A percentile compares a stretch with the other conserved stretches of the same genome.
These are phyloP conservation scores for Scopus umbretta DNA, from an alignment of 2,113 vertebrate species.

Conservation along the genomic window DNA sequence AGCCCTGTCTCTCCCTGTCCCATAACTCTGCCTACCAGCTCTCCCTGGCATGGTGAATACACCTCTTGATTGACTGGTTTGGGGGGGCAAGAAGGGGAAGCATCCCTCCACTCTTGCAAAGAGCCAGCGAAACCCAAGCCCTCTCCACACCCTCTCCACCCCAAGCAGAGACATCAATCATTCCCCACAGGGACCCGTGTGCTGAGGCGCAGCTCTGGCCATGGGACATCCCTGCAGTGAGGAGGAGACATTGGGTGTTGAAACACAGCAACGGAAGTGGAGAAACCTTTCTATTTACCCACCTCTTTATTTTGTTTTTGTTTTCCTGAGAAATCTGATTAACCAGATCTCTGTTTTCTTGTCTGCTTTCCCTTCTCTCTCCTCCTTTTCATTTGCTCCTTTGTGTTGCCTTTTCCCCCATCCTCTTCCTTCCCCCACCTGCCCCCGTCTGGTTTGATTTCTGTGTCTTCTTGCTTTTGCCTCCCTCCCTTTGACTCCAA, in stretches of 20 bases:
- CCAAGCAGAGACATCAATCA: conserved; percentile 25
- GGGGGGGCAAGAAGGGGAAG: conserved; percentile 28
- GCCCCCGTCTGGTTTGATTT: neutral
- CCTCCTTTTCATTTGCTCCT: conserved; percentile 42
- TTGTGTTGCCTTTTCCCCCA: neutral
- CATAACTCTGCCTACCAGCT: conserved; percentile 33
- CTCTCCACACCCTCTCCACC: neutral
- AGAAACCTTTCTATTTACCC: conserved; percentile 1
- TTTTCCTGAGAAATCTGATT: conserved; percentile 75
- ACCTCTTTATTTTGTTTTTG: neutral
- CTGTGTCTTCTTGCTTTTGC: conserved; percentile 34
- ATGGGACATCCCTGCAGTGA: neutral
- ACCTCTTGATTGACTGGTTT: neutral
- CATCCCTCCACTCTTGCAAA: neutral
- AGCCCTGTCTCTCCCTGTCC: neutral
- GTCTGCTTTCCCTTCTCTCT: conserved; percentile 64
- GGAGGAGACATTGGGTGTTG: neutral
- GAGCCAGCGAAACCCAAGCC: neutral
- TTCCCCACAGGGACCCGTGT: conserved; percentile 60
- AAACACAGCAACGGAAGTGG: conserved; percentile 15
- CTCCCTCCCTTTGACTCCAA: conserved; percentile 66
- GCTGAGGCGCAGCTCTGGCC: neutral
- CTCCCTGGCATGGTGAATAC: neutral
- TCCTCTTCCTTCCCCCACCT: neutral
- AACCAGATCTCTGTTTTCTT: conserved; percentile 86